Base-by-base conservation (phyloP, 2,888 invertebrate species). In the Eupithecia centaureata region DNA sequence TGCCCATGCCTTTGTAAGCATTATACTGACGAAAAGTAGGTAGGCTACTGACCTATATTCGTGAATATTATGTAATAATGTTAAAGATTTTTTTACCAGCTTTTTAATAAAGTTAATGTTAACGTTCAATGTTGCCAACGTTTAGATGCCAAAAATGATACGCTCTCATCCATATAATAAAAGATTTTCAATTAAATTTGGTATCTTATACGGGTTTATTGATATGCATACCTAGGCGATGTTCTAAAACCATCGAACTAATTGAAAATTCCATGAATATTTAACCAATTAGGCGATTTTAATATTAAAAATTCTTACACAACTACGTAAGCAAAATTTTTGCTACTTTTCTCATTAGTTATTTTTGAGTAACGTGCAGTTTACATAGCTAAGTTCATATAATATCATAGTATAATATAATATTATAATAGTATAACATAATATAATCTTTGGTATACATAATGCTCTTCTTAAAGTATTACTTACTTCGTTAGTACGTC, bases 391-490 rank as follows among this genome's bases (percentile, higher is more conserved):
- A 47, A 47, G 22, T 47, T 47, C 22, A 22, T 47, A 22, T 22
- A 61, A 33, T 33, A 32, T 52, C 28, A 57, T 61, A 51, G 57
- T n/a, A n/a, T n/a, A n/a, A n/a, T n/a, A 64, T 57, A 63, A 70
- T 65, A 61, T 47, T 33, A 32, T 52, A 35, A 57, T 61, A 51
- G 57, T n/a, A n/a, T n/a, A n/a, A n/a, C n/a, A 64, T 57, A 63
- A 70, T 73, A 66, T 74, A 66, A n/a, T 90, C 88, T 90, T 90
- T 90, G 90, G 90, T 89, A 90, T 89, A 90, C 86, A 76, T 47
- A 27, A 52, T 82, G 79, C 81, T 59, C 28, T 63, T 57, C 12
- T 15, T 56, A 30, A 18, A 59, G 47, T 27, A 56, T 56, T n/a
- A 42, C 42, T 38, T 58, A 58, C 38, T 42, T 12, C 47, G 30